A percentile compares a stretch with the other conserved stretches of the same genome.
Evolutionary conservation across 2,888 invertebrate genomes (phyloP).

Genomic region (Caenorhabditis sp.): DNA sequence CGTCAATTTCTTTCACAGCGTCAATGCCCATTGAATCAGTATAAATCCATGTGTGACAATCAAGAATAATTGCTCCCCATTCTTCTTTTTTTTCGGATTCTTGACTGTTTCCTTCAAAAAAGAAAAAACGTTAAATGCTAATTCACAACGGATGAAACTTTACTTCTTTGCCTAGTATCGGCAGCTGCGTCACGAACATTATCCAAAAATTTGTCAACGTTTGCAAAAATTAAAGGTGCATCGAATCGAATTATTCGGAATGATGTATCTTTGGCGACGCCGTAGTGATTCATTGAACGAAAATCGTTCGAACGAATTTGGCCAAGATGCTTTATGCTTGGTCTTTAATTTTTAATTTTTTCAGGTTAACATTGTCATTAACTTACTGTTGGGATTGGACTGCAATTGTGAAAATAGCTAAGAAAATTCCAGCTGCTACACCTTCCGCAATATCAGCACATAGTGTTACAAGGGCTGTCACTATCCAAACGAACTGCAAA

Average conservation of each 20-base stretch:
- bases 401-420: constrained; percentile 80
- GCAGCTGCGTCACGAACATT: constrained; percentile 22
- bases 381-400: constrained; percentile 35
- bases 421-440: constrained; percentile 80
- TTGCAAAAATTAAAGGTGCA: constrained; percentile 73
- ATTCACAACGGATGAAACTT: neutral
- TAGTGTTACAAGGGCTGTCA: constrained; percentile 81
- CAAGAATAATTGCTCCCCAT: constrained; percentile 48
- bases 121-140: neutral
- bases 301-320: constrained; percentile 23
- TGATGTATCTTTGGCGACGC: constrained; percentile 28
- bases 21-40: constrained; percentile 63
- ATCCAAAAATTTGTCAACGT: constrained; percentile 71
- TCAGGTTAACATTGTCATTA: neutral
- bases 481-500: constrained; percentile 78
- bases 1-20: constrained; percentile 51
- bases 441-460: constrained; percentile 82
- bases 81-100: neutral
- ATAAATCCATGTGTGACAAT: constrained; percentile 55
- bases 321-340: constrained; percentile 26
- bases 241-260: constrained; percentile 73
- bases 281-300: constrained; percentile 25
- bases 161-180: neutral
- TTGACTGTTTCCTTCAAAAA: constrained; percentile 5
- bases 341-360: constrained; percentile 9